These are phyloP conservation scores for Lasius platythorax DNA, from an alignment of 2,888 invertebrate species.

Conservation along the genomic window DNA sequence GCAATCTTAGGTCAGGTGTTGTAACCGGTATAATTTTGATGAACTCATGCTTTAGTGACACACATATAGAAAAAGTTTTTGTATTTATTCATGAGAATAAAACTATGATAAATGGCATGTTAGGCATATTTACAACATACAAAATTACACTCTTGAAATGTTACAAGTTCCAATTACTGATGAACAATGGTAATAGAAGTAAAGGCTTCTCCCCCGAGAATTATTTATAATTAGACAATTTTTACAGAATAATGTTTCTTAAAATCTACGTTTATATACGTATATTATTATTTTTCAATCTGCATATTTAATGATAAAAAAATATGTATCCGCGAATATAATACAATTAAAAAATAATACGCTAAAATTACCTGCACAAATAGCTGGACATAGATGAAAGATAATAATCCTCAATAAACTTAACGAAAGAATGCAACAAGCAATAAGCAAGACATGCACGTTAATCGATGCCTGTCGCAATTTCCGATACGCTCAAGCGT, in stretches of 20 bases:
- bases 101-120: constrained; percentile 5
- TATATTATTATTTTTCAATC: background rate
- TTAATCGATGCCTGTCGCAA: constrained; percentile 34
- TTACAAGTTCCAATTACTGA: background rate
- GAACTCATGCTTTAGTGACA: constrained; percentile 13
- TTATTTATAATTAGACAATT: background rate
- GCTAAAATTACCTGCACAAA: background rate
- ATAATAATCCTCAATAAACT: constrained; percentile 11
- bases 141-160: background rate
- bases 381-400: constrained; percentile 11
- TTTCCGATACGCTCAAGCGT: constrained; percentile 16
- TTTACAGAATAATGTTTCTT: background rate
- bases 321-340: background rate
- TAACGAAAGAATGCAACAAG: background rate
- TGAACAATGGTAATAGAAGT: background rate
- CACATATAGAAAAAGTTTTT: background rate
- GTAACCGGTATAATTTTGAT: constrained; percentile 29
- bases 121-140: background rate
- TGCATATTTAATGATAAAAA: background rate
- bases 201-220: background rate
- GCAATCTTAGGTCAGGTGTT: constrained; percentile 25
- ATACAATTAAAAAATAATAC: background rate
- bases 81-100: background rate
- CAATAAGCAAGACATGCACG: constrained; percentile 29
- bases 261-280: background rate